Conservation (phyloP, 2,888 invertebrate species). For the Eristalis pertinax region DNA sequence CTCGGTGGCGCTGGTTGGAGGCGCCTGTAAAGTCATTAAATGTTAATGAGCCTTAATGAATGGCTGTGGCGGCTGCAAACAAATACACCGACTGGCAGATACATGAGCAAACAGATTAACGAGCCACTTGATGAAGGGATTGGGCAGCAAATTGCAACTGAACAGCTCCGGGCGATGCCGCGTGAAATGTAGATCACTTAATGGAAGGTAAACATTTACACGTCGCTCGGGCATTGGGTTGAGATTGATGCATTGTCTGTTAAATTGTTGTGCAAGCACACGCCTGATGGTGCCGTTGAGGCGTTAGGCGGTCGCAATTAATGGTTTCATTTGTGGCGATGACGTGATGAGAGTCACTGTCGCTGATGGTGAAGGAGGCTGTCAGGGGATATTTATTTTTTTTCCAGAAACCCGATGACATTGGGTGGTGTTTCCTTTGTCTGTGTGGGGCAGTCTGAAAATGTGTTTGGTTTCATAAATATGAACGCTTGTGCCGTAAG, state of each 20-base stretch:
- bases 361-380: neutral
- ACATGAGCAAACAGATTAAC: slow-evolving; percentile 17
- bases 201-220: neutral
- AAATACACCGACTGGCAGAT: slow-evolving; percentile 4
- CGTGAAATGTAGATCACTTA: neutral
- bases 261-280: too few species aligned
- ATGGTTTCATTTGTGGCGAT: neutral
- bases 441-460: too few species aligned
- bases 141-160: neutral
- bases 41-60: slow-evolving; percentile 22
- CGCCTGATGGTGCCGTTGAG: neutral
- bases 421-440: too few species aligned
- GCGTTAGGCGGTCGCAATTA: neutral
- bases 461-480: too few species aligned
- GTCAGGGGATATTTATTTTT: neutral
- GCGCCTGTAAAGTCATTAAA: neutral
- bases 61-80: neutral
- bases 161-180: neutral
- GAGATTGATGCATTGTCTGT: neutral
- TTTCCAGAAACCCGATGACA: neutral
- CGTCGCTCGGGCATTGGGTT: neutral
- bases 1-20: neutral
- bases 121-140: neutral
- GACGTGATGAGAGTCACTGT: neutral
- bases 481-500: too few species aligned